Evolutionary conservation across 2,113 vertebrate genomes (phyloP), one percentile per base, ranked within the genome.

Genomic region (Aplodontia rufa): DNA sequence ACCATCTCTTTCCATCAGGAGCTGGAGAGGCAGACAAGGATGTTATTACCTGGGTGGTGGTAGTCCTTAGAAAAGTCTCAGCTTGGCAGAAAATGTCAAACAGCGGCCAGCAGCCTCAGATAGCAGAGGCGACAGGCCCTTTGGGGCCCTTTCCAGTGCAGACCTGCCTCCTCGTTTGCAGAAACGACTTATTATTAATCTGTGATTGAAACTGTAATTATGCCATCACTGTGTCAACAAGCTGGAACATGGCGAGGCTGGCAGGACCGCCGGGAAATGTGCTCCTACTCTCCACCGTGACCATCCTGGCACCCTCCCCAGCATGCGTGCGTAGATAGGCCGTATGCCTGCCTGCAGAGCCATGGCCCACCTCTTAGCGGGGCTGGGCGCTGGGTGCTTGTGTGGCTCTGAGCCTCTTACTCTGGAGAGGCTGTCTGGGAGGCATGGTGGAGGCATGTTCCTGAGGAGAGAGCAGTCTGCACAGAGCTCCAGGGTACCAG

Each of bases 201-300:
- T 98, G 94, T 0, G 64, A 98, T 98, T 98, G 98, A 98, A 98
- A 97, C 97, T 89, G 96, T 97, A 98, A 98, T 98, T 98, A 98
- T 98, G 98, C 97, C 98, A 97, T 97, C n/a, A 47, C 94, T 11
- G 92, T 95, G 82, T 95, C 66, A 95, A 96, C 98, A 98, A 98
- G 98, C 96, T 47, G 0, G 37, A 96, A 98, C 98, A 97, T 0
- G 87, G 97, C n/a, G 14, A 84, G 51, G 40, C 96, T 93, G 94
- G 96, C 96, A 96, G 91, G 8, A 9, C 91, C 2, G 37, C 85
- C 79, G 88, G 94, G 94, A 95, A 92, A 88, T 40, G 86, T 51
- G 86, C 35, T 74, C 94, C 93, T 87, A 40, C 40, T 82, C 85
- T 95, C 76, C 74, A 35, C 93, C 9, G 10, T 22, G 85, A 71